phyloP scores from a whole-genome alignment of 2,113 vertebrate genomes.

The Colinus virginianus region DNA sequence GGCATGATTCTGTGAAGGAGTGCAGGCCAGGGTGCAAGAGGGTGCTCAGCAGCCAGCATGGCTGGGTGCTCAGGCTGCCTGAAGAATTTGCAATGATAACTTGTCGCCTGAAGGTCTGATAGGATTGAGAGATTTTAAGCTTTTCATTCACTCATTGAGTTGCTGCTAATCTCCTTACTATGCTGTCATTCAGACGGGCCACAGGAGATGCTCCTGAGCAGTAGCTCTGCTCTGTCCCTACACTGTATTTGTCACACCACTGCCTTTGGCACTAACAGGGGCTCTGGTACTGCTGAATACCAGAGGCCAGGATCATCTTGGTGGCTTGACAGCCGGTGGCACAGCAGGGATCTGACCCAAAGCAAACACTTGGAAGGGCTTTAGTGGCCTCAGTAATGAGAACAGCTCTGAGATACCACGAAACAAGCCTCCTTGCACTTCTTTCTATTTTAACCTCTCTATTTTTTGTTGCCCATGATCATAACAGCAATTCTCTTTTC shows the following conservation, averaged over 20 bases:
- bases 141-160: not conserved
- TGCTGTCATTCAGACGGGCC: not conserved
- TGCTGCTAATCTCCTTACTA: not conserved
- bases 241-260: not conserved
- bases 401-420: not conserved
- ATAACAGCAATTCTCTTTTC: not conserved
- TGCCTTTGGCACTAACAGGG: not conserved
- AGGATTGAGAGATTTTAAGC: not conserved
- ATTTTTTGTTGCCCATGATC: not conserved
- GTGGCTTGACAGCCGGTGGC: not conserved
- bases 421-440: not conserved
- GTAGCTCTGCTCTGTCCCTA: rapidly evolving
- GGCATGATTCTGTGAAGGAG: rapidly evolving
- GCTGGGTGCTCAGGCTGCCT: rapidly evolving
- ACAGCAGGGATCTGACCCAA: not conserved
- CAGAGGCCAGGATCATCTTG: not conserved
- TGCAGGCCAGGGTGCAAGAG: not conserved
- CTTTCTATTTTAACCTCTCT: not conserved
- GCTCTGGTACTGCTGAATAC: not conserved
- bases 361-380: not conserved
- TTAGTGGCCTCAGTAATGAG: not conserved
- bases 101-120: not conserved
- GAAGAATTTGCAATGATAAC: not conserved
- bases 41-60: not conserved
- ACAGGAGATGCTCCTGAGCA: not conserved